Conservation (phyloP, 2,797 vertebrate species). For the Moxostoma hubbsi region DNA sequence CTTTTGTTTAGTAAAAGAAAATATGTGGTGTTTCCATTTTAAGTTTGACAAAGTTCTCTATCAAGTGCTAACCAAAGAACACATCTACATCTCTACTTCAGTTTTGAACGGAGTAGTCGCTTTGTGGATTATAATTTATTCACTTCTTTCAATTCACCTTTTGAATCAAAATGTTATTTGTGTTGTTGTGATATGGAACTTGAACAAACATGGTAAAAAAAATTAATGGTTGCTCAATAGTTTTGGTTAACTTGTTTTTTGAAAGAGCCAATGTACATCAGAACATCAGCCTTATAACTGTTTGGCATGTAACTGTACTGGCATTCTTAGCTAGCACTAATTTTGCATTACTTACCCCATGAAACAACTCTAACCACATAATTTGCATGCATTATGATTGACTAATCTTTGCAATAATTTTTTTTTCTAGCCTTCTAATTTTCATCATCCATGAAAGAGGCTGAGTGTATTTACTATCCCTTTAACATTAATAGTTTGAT, state of each 20-base stretch:
- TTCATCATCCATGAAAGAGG: slow-evolving; percentile 59
- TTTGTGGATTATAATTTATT: not conserved
- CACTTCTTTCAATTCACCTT: not conserved
- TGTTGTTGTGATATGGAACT: not conserved
- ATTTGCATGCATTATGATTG: slow-evolving; percentile 78
- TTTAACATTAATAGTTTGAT: slow-evolving; percentile 58
- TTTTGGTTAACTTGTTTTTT: not conserved
- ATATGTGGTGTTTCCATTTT: not conserved
- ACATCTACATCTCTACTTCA: slow-evolving; percentile 10
- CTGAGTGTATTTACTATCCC: slow-evolving; percentile 51
- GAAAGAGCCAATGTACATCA: slow-evolving; percentile 40
- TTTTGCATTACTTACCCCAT: slow-evolving; percentile 76
- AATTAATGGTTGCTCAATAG: not conserved
- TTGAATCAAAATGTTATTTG: not conserved
- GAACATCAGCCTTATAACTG: slow-evolving; percentile 64
- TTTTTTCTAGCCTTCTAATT: slow-evolving; percentile 70
- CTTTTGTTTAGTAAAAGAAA: not conserved
- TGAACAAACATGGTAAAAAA: not conserved
- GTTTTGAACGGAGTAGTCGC: not conserved
- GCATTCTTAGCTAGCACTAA: slow-evolving; percentile 78
- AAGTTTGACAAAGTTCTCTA: not conserved
- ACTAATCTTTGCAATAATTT: slow-evolving; percentile 75
- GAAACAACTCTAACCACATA: slow-evolving; percentile 74
- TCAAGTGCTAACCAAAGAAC: not conserved
- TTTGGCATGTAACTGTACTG: slow-evolving; percentile 70